These are phyloP conservation scores for Lepus townsendii DNA, from an alignment of 2,797 vertebrate species.

Conservation along the genomic window DNA sequence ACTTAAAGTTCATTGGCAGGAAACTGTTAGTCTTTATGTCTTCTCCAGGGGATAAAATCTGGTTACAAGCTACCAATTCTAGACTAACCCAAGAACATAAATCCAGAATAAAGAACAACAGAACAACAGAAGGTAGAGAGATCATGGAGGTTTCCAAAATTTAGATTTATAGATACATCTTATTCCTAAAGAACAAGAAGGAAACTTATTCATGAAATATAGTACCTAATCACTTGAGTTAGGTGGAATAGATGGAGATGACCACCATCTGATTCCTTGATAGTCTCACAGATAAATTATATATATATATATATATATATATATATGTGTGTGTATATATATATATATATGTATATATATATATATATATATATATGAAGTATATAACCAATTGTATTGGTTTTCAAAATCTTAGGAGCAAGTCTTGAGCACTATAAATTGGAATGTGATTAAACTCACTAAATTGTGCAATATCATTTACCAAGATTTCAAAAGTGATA, in stretches of 20 bases:
- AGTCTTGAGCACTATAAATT: not conserved
- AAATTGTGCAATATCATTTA: not conserved
- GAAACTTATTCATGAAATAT: not conserved
- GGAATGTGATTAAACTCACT: not conserved
- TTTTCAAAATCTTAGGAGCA: not conserved
- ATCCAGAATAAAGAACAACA: not conserved
- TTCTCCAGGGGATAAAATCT: not conserved
- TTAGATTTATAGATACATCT: not conserved
- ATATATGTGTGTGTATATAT: not conserved
- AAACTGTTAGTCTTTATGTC: not conserved
- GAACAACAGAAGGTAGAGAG: not conserved
- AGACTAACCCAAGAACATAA: not conserved
- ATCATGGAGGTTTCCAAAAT: not conserved
- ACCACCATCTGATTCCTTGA: not conserved
- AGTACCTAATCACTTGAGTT: not conserved
- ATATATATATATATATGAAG: not conserved
- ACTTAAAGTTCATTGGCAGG: not conserved
- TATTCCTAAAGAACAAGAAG: not conserved
- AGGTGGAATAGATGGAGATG: not conserved
- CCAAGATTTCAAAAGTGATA: not conserved
- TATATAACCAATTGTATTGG: not conserved
- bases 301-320: not conserved
- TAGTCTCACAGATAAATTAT: not conserved
- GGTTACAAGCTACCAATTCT: not conserved
- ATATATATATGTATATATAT: not conserved